Evolutionary conservation across 2,797 vertebrate species (phyloP).

Genomic region (Threskiornis aethiopicus): DNA sequence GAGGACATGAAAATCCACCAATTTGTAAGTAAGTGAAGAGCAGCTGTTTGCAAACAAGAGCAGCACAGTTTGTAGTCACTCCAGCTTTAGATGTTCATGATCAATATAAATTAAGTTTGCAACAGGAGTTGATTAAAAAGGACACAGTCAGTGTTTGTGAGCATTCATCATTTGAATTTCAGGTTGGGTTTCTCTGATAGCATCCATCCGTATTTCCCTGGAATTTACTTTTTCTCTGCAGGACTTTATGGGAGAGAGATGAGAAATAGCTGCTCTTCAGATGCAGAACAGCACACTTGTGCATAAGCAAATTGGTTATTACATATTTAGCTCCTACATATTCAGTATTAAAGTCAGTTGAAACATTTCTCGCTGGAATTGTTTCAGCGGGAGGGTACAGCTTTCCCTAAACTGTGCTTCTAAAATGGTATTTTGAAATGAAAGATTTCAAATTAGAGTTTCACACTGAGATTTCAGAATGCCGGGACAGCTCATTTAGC

Average conservation of each 20-base stretch:
- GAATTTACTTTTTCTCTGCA: not conserved
- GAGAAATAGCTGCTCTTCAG: not conserved
- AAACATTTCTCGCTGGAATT: not conserved
- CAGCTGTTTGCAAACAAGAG: not conserved
- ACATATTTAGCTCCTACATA: not conserved
- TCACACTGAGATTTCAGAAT: not conserved
- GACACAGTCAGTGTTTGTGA: not conserved
- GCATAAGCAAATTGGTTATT: not conserved
- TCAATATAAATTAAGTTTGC: not conserved
- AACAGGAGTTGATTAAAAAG: not conserved
- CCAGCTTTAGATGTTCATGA: not conserved
- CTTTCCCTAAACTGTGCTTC: not conserved
- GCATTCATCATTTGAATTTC: not conserved
- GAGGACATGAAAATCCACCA: not conserved
- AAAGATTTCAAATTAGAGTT: not conserved
- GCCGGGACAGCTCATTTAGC: not conserved
- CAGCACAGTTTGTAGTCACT: not conserved
- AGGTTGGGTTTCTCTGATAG: not conserved
- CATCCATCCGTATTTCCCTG: not conserved
- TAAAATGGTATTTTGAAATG: not conserved
- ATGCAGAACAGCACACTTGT: not conserved
- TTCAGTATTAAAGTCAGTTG: not conserved
- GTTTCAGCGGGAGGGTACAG: not conserved
- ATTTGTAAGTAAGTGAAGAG: not conserved
- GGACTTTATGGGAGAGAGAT: not conserved